These are phyloP conservation scores for Disparrhopalites patrizii DNA, from an alignment of 2,888 invertebrate genomes.

Conservation along the genomic window DNA sequence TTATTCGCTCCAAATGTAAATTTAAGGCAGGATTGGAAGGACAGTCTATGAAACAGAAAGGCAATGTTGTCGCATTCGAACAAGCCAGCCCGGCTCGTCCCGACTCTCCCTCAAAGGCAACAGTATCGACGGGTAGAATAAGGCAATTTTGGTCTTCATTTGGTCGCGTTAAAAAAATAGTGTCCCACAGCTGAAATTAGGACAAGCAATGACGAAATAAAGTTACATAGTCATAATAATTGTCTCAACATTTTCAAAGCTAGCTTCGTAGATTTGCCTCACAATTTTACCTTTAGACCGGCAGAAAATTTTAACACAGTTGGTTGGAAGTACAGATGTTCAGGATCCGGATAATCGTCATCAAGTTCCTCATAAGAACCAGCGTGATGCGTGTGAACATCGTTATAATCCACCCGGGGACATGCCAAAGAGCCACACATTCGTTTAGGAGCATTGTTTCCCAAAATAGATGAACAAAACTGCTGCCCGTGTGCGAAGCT, in stretches of 20 bases:
- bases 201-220: neutral
- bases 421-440: constrained; percentile 2
- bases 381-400: neutral
- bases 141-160: constrained; percentile 31
- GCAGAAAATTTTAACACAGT: neutral
- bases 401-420: neutral
- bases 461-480: constrained; percentile 26
- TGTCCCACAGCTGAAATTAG: constrained; percentile 28
- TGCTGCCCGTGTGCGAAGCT: constrained; percentile 30
- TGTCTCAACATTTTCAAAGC: neutral
- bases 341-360: neutral
- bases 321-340: neutral
- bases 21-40: constrained; percentile 41
- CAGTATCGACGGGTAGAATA: constrained; percentile 33
- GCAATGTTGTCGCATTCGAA: constrained; percentile 18
- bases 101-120: constrained; percentile 29
- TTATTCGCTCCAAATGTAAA: constrained; percentile 37
- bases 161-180: constrained; percentile 21
- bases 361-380: neutral
- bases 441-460: neutral
- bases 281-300: neutral
- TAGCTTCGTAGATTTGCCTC: neutral
- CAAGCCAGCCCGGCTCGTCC: neutral
- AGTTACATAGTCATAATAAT: constrained; percentile 6
- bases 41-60: constrained; percentile 42